A percentile compares a stretch with the other conserved stretches of the same genome.
These are phyloP conservation scores for Diaphora mendica DNA, from an alignment of 2,888 invertebrate species.

Conservation along the genomic window DNA sequence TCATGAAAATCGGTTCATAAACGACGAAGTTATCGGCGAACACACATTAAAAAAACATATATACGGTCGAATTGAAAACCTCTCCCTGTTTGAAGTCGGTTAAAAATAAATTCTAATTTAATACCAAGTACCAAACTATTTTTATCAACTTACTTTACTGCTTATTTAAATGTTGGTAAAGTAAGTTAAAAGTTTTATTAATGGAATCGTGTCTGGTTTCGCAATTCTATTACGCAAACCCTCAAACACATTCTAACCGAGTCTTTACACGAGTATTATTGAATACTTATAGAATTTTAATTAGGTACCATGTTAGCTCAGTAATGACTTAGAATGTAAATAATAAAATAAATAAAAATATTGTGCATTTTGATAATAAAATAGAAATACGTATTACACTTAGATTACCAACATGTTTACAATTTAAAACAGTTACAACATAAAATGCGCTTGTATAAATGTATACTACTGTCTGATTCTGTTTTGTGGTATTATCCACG, in stretches of 20 bases:
- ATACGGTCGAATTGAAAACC: no score
- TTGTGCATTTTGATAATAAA: background rate
- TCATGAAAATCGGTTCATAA: no score
- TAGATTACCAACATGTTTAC: background rate
- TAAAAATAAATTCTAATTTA: no score
- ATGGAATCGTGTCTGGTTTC: background rate
- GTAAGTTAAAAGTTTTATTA: background rate
- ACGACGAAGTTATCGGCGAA: no score
- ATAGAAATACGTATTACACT: no score
- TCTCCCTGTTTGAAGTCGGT: no score
- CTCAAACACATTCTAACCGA: background rate
- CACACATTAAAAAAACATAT: no score
- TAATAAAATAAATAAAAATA: no score
- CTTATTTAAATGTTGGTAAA: background rate
- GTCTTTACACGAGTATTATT: background rate
- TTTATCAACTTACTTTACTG: background rate
- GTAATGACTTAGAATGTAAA: background rate
- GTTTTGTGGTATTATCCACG: slow-evolving; percentile 54
- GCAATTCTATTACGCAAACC: background rate
- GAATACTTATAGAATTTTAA: background rate
- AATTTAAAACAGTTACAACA: no score
- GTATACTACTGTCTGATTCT: slow-evolving; percentile 29
- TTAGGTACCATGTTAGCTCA: background rate
- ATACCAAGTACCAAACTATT: no score
- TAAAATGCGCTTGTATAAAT: background rate